phyloP scores from a whole-genome alignment of 2,113 vertebrate species.

The Eurypyga helias region DNA sequence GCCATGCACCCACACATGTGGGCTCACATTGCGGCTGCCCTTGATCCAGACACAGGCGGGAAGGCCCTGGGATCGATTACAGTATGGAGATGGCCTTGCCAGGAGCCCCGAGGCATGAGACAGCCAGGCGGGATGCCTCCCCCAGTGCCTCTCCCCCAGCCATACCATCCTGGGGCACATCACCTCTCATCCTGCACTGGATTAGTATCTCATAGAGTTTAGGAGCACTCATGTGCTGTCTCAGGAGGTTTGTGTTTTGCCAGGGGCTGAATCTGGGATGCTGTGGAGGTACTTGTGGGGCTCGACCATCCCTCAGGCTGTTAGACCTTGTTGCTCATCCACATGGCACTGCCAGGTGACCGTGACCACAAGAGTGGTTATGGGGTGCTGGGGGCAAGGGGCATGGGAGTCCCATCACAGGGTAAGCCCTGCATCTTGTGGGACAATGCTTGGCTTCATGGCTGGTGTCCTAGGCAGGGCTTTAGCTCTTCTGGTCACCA shows the following conservation, averaged over 20 bases:
- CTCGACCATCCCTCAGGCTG: neutral
- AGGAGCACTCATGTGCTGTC: neutral
- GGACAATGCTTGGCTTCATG: neutral
- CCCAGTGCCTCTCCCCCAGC: rapidly evolving
- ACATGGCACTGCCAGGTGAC: neutral
- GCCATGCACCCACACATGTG: rapidly evolving
- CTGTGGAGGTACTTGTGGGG: neutral
- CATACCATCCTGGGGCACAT: neutral
- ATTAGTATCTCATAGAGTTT: rapidly evolving
- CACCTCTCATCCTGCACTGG: rapidly evolving
- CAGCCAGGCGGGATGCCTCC: rapidly evolving
- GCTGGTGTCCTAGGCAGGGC: rapidly evolving
- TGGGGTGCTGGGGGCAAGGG: neutral
- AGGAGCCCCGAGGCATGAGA: neutral
- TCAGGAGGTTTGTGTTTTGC: neutral
- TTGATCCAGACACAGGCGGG: neutral
- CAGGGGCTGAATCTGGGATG: neutral
- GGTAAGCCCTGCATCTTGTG: rapidly evolving
- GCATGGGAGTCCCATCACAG: neutral
- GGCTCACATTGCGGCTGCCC: neutral
- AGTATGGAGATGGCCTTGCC: neutral
- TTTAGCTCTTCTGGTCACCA: neutral
- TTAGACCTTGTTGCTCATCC: neutral
- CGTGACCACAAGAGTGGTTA: neutral
- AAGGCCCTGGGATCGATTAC: neutral